Conservation (phyloP, 2,113 vertebrate species). For the Hipposideros armiger region DNA sequence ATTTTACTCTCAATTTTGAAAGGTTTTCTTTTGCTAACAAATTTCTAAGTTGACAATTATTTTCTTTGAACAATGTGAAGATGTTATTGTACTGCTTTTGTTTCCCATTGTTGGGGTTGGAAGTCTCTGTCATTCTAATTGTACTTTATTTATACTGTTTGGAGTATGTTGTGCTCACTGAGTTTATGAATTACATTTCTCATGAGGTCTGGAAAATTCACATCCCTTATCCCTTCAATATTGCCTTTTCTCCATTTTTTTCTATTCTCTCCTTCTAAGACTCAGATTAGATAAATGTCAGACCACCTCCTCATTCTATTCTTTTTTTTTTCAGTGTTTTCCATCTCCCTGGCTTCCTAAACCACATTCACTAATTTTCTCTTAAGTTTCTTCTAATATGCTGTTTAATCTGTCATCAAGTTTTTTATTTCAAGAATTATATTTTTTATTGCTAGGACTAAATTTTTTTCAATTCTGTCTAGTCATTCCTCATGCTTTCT, state of each 20-base stretch:
- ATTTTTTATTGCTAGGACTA: conserved; percentile 1
- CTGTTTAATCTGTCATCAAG: background rate
- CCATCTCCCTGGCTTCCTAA: background rate
- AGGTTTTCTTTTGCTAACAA: conserved; percentile 4
- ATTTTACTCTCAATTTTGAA: conserved; percentile 31
- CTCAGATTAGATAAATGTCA: background rate
- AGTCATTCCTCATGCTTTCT: background rate
- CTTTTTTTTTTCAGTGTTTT: conserved; percentile 46
- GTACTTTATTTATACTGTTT: conserved; percentile 8
- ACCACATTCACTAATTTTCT: background rate
- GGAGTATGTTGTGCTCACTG: background rate
- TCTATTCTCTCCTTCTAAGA: background rate
- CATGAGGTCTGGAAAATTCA: conserved; percentile 8
- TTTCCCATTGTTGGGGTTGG: background rate
- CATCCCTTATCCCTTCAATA: conserved; percentile 2
- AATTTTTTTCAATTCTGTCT: conserved; percentile 35
- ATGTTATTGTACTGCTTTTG: background rate
- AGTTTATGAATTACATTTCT: conserved; percentile 22
- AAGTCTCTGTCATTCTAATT: background rate
- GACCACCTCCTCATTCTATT: background rate
- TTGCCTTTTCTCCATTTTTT: background rate
- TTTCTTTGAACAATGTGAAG: conserved; percentile 19
- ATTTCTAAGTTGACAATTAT: conserved; percentile 14
- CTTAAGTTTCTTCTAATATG: background rate
- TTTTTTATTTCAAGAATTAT: conserved; percentile 1